A percentile compares a stretch with the other conserved stretches of the same genome.
phyloP scores from a whole-genome alignment of 2,113 vertebrate genomes.

The Rhea americana region DNA sequence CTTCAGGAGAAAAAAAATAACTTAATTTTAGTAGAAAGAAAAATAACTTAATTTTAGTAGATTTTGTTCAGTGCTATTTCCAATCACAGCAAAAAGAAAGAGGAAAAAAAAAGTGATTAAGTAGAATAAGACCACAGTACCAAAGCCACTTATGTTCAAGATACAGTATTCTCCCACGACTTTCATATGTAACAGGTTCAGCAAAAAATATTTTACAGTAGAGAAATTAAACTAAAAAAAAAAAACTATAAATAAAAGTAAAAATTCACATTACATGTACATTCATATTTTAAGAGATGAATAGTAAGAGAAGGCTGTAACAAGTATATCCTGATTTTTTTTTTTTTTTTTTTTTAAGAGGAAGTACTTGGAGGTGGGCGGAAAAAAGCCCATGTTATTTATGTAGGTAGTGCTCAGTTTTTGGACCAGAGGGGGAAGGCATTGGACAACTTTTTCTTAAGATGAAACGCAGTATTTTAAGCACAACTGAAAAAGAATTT shows the following conservation, averaged over 20 bases:
- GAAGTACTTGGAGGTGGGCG: neutral
- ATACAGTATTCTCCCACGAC: constrained; percentile 65
- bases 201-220: constrained; percentile 70
- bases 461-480: constrained; percentile 57
- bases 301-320: constrained; percentile 49
- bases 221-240: constrained; percentile 58
- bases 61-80: constrained; percentile 73
- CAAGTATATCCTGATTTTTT: constrained; percentile 45
- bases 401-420: constrained; percentile 66
- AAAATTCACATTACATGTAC: constrained; percentile 76
- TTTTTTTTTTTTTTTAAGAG: neutral
- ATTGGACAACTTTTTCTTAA: constrained; percentile 25
- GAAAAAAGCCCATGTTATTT: constrained; percentile 31
- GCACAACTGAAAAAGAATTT: constrained; percentile 24
- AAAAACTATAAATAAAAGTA: constrained; percentile 71
- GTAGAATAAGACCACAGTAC: constrained; percentile 75
- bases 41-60: constrained; percentile 72
- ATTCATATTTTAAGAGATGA: constrained; percentile 71
- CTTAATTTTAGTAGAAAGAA: constrained; percentile 74
- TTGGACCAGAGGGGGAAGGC: constrained; percentile 33
- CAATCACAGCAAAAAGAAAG: constrained; percentile 59
- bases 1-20: constrained; percentile 75
- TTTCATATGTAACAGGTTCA: constrained; percentile 73
- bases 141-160: constrained; percentile 66
- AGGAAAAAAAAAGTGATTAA: constrained; percentile 32